phyloP scores from a whole-genome alignment of 2,888 invertebrate genomes.

The Epirrita christyi region DNA sequence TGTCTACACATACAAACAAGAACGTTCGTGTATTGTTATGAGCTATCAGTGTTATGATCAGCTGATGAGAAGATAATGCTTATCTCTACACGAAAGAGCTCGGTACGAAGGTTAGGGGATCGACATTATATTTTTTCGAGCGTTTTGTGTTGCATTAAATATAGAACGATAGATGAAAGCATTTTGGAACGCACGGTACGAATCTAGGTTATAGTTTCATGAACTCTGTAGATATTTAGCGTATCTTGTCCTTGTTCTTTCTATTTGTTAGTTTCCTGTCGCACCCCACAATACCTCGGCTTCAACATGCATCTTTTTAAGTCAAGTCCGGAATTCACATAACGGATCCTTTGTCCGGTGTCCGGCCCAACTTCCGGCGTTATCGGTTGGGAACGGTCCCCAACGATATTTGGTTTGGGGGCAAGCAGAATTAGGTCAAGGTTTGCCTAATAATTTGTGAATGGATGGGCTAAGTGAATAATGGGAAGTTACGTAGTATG shows the following conservation, averaged over 20 bases:
- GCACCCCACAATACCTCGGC: slow-evolving; percentile 44
- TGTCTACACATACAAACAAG: slow-evolving; percentile 11
- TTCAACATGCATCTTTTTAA: slow-evolving; percentile 47
- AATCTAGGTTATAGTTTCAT: slow-evolving; percentile 33
- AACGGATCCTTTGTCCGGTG: slow-evolving; percentile 76
- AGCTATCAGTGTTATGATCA: slow-evolving; percentile 23
- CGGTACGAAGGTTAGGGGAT: slow-evolving; percentile 14
- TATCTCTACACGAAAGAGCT: slow-evolving; percentile 28
- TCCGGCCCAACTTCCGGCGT: slow-evolving; percentile 71
- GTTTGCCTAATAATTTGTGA: slow-evolving; percentile 60
- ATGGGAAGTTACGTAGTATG: slow-evolving; percentile 45
- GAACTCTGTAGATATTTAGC: slow-evolving; percentile 32
- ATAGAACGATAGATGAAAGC: slow-evolving; percentile 31
- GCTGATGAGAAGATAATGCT: slow-evolving; percentile 30
- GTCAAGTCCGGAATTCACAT: slow-evolving; percentile 56
- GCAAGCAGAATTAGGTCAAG: slow-evolving; percentile 76
- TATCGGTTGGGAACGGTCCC: slow-evolving; percentile 70
- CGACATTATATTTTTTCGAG: slow-evolving; percentile 4
- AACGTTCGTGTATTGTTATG: slow-evolving; percentile 31
- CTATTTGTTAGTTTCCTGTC: slow-evolving; percentile 53
- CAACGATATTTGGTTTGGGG: slow-evolving; percentile 56
- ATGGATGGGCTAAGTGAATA: slow-evolving; percentile 61
- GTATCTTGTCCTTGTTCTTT: slow-evolving; percentile 50
- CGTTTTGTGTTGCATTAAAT: slow-evolving; percentile 16
- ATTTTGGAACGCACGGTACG: slow-evolving; percentile 21